Evolutionary conservation across 1,140 invertebrate genomes (phyloP).

Genomic region (Trichoplusia ni): DNA sequence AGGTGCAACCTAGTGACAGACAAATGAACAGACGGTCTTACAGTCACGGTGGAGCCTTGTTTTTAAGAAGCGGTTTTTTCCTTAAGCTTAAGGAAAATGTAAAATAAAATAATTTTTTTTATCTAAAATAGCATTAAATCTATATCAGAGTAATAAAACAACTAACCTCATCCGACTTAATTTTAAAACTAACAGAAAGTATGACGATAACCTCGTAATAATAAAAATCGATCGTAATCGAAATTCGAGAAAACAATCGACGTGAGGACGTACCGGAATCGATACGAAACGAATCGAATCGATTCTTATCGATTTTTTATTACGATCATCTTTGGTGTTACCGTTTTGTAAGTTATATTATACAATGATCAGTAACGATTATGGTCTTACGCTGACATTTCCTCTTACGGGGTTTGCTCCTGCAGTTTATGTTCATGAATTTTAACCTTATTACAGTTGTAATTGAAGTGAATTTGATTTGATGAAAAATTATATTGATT

Average conservation of each 20-base stretch:
- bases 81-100: too few relatives aligned
- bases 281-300: slow-evolving; percentile 23
- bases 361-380: background rate
- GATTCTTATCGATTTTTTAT: slow-evolving; percentile 26
- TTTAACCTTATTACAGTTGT: background rate
- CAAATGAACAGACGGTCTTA: too few relatives aligned
- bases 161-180: background rate
- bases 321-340: slow-evolving; percentile 1
- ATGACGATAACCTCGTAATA: slow-evolving; percentile 11
- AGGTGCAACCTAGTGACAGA: too few relatives aligned
- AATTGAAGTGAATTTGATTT: too few relatives aligned
- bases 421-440: background rate
- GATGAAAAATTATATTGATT: too few relatives aligned
- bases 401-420: background rate
- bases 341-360: background rate
- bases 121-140: too few relatives aligned
- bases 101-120: too few relatives aligned
- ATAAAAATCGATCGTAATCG: slow-evolving; percentile 1
- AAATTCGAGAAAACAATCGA: slow-evolving; percentile 11
- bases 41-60: too few relatives aligned
- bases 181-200: slow-evolving; percentile 6
- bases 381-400: background rate
- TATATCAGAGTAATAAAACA: too few relatives aligned
- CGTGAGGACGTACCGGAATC: background rate
- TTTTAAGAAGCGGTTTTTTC: too few relatives aligned